Base-by-base conservation (phyloP, 2,888 invertebrate species). In the Aricia artaxerxes region DNA sequence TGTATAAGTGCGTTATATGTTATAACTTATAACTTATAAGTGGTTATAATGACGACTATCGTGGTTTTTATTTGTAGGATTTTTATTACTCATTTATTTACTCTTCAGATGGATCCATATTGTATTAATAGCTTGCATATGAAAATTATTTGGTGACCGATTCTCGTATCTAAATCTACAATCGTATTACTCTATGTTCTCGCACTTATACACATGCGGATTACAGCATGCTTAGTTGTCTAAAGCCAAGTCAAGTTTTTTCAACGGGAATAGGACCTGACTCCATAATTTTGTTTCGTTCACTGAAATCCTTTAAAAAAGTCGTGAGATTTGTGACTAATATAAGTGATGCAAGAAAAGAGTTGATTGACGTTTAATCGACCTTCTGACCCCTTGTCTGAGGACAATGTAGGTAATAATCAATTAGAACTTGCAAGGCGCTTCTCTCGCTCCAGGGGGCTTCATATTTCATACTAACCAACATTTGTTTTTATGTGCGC, bases 321-420 rank as follows among this genome's bases (percentile, higher is more conserved):
- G 4, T 13, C 2, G 49, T 75, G 73, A 44, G 64, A 64, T 31
- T 31, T 75, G 40, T 44, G 64, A 31, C 64, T 31, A 64, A 24
- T 64, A 3, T 13, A 4, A 16, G 2, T 57, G 31, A 75, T 24
- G 75, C 53, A 75, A 75, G 44, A 87, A 88, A 90, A 88, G 87
- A 81, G 81, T 84, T 90, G 89, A 91, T 91, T 89, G 88, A 89
- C 89, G 87, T 88, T 85, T 87, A 88, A 89, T 89, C 86, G 85
- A 90, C 88, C 89, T 92, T 85, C n/a, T 92, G 90, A 92, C 88
- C 91, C 89, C 86, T 84, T 85, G 86, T 81, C 78, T 31, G 78
- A 88, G 87, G 86, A 91, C 90, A 90, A 91, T 88, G 83, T 85
- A 82, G 83, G 84, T 82, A 85, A 84, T 84, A 87, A 87, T 89